Conservation (phyloP, 2,113 vertebrate genomes). For the Sterrhoptilus dennistouni region DNA sequence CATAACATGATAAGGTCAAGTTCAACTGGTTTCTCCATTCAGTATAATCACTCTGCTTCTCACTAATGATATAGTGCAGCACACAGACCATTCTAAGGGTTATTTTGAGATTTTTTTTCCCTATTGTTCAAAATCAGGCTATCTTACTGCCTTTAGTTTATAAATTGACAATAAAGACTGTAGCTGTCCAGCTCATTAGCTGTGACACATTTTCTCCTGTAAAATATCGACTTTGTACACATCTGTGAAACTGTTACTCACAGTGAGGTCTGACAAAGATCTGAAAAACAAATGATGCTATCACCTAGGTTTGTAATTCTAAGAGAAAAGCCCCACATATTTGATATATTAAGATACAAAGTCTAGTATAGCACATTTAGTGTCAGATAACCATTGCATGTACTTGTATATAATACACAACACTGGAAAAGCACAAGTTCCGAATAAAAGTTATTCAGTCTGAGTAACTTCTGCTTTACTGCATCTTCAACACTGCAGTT, state of each 20-base stretch:
- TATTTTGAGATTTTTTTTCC: neutral
- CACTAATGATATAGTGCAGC: neutral
- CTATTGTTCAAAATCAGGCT: neutral
- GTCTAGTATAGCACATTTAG: neutral
- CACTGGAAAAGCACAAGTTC: neutral
- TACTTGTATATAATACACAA: neutral
- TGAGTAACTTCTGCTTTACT: neutral
- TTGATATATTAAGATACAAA: neutral
- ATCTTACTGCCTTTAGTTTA: neutral
- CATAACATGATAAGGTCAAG: neutral
- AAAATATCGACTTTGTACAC: neutral
- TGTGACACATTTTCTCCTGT: neutral
- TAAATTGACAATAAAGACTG: neutral
- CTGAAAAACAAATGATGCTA: neutral
- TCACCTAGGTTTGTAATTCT: neutral
- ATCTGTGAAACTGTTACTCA: neutral
- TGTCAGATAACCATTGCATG: neutral
- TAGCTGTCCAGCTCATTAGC: neutral
- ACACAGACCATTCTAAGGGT: neutral
- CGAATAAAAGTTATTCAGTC: neutral
- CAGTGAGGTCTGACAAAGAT: neutral
- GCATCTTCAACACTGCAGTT: neutral
- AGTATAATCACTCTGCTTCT: neutral
- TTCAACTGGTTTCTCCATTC: neutral
- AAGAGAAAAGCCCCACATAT: neutral